A percentile compares a stretch with the other conserved stretches of the same genome.
Conservation (phyloP, 2,113 vertebrate genomes). For the Illadopsis cleaveri region DNA sequence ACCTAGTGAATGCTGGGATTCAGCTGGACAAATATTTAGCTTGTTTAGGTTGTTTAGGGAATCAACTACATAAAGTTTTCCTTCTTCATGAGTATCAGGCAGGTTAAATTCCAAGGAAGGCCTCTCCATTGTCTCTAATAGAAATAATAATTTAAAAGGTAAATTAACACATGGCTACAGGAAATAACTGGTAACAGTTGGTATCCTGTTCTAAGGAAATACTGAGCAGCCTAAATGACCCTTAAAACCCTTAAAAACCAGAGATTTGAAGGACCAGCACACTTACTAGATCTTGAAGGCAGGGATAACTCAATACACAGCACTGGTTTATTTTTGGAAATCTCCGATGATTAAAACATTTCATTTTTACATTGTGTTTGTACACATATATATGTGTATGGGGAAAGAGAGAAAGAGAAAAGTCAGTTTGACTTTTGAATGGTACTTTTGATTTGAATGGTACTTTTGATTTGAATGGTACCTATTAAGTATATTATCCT, state of each 20-base stretch:
- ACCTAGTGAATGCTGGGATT: conserved; percentile 46
- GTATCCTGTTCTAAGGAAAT: background rate
- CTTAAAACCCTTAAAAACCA: background rate
- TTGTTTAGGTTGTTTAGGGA: conserved; percentile 82
- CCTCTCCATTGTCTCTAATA: conserved; percentile 72
- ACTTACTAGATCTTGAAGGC: background rate
- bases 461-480: background rate
- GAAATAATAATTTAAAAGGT: background rate
- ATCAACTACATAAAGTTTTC: conserved; percentile 80
- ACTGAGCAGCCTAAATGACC: background rate
- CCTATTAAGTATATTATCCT: background rate
- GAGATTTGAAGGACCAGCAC: background rate
- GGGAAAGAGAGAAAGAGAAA: background rate
- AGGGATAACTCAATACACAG: background rate
- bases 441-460: background rate
- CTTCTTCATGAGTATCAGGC: conserved; percentile 40
- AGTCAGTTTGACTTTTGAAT: background rate
- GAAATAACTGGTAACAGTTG: background rate
- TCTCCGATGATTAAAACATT: background rate
- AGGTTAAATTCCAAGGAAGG: conserved; percentile 54
- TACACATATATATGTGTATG: background rate
- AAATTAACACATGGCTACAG: background rate
- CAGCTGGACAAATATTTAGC: conserved; percentile 65
- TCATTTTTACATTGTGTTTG: background rate
- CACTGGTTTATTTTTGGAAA: background rate